These are phyloP conservation scores for Calvadosia cruxmelitensis DNA, from an alignment of 30 jellyfish, hydroid and myxozoan species.

Conservation along the genomic window DNA sequence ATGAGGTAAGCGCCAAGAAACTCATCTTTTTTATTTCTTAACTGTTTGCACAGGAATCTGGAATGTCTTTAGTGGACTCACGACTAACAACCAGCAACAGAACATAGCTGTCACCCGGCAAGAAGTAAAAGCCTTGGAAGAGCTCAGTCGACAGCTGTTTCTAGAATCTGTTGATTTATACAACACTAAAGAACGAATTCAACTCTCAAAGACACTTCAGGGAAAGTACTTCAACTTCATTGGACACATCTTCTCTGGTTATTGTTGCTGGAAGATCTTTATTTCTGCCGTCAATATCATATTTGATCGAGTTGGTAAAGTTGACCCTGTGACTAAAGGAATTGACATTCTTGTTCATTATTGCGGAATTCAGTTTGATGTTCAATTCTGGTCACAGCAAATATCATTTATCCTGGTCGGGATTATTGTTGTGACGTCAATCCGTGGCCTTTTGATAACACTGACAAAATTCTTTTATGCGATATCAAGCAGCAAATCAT, in stretches of 20 bases:
- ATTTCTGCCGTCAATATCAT: slow-evolving; percentile 86
- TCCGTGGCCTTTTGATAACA: slow-evolving; percentile 86
- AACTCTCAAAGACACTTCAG: slow-evolving; percentile 73
- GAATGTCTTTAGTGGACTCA: slow-evolving; percentile 75
- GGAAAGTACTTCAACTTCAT: slow-evolving; percentile 77
- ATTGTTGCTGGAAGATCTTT: slow-evolving; percentile 93
- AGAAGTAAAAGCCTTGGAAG: slow-evolving; percentile 72
- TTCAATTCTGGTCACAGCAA: slow-evolving; percentile 94
- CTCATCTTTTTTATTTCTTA: not conserved
- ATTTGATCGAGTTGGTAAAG: slow-evolving; percentile 94
- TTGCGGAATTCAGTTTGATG: slow-evolving; percentile 76
- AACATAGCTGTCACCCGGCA: slow-evolving; percentile 30
- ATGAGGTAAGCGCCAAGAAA: no score
- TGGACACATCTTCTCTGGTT: slow-evolving; percentile 82
- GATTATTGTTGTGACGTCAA: slow-evolving; percentile 77
- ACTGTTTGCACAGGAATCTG: slow-evolving; percentile 52
- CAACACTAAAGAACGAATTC: slow-evolving; percentile 73
- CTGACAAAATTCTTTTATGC: slow-evolving; percentile 87
- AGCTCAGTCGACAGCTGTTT: slow-evolving; percentile 69
- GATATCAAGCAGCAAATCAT: slow-evolving; percentile 80
- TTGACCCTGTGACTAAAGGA: slow-evolving; percentile 84
- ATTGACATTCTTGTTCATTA: slow-evolving; percentile 69
- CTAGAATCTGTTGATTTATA: slow-evolving; percentile 73
- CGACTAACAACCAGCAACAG: slow-evolving; percentile 43
- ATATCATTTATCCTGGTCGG: slow-evolving; percentile 83